Base-by-base conservation (phyloP, 2,888 invertebrate species). In the Oligia strigilis region DNA sequence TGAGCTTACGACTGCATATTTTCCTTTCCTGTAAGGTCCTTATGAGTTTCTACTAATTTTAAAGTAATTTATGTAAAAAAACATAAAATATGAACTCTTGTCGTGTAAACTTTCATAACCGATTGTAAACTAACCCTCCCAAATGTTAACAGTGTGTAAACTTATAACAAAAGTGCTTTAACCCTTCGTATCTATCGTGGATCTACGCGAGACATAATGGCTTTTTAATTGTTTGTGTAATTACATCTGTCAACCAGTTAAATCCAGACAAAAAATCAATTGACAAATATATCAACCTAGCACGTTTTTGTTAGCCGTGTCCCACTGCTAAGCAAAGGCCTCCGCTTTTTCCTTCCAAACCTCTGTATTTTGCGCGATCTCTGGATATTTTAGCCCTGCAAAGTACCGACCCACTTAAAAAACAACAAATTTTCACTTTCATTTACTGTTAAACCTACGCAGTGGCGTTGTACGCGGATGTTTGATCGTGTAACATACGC, bases 401-500 rank as follows among this genome's bases (percentile, higher is more conserved):
- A 70, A 29, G 4, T 29, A 43, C 23, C 43, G 8, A 49, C 11
- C 6, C 52, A 72, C 8, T 49, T 11, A n/a, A 70, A 67, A 81
- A 64, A 29, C 29, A 23, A 58, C 19, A 23, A 43, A 72, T 72
- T 65, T 49, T 70, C 49, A 62, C 58, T 83, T 84, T 75, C 46
- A 14, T 81, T 87, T 77, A 69, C 79, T 87, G 85, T 75, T 72
- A 58, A 62, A 78, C 67, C 36, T 88, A 46, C n/a, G 0, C 71
- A 73, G 49, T 85, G 82, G 69, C 79, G 11, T 43, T 46, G 80
- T 78, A 90, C 72, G 77, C 89, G 92, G 91, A 91, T 91, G 88
- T 91, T 85, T 87, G 87, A 84, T 80, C 86, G 81, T 78, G 88
- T 87, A 82, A 72, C 72, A 75, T 71, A 87, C 90, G 89, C 91